phyloP scores from a whole-genome alignment of 2,888 invertebrate species.

The Melieria picta region DNA sequence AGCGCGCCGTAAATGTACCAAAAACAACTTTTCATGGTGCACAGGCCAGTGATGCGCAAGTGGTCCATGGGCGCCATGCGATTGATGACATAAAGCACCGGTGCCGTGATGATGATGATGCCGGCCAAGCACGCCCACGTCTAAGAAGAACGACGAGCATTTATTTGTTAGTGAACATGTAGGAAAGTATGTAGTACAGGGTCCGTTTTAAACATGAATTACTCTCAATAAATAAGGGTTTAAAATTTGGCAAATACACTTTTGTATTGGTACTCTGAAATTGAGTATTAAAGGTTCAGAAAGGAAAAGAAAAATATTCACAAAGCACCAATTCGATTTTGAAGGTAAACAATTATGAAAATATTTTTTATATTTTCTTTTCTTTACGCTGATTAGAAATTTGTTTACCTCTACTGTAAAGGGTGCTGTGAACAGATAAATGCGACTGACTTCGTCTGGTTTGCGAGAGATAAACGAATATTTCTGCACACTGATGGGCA shows the following conservation, averaged over 20 bases:
- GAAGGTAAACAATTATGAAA: constrained; percentile 39
- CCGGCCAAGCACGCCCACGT: constrained; percentile 84
- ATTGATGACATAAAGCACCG: constrained; percentile 79
- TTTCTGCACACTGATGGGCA: constrained; percentile 79
- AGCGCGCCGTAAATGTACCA: constrained; percentile 89
- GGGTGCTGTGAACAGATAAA: constrained; percentile 84
- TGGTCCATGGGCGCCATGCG: constrained; percentile 71
- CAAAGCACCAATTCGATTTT: too few species aligned
- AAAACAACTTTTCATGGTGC: constrained; percentile 62
- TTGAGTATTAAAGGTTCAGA: too few species aligned
- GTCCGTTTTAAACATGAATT: too few species aligned
- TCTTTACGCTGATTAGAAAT: not conserved
- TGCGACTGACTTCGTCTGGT: constrained; percentile 83
- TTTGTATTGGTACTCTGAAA: too few species aligned
- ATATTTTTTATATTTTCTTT: not conserved
- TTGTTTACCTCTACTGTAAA: constrained; percentile 74
- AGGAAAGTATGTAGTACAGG: too few species aligned
- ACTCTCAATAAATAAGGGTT: too few species aligned
- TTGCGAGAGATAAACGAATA: constrained; percentile 83
- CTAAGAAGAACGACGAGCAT: constrained; percentile 65
- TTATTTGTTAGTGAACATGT: too few species aligned
- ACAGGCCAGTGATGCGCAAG: constrained; percentile 66
- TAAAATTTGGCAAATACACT: too few species aligned
- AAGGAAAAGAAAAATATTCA: too few species aligned
- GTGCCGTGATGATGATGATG: constrained; percentile 81